A percentile compares a stretch with the other conserved stretches of the same genome.
phyloP scores from a whole-genome alignment of 2,888 invertebrate genomes.

The Hoplodrina ambigua region DNA sequence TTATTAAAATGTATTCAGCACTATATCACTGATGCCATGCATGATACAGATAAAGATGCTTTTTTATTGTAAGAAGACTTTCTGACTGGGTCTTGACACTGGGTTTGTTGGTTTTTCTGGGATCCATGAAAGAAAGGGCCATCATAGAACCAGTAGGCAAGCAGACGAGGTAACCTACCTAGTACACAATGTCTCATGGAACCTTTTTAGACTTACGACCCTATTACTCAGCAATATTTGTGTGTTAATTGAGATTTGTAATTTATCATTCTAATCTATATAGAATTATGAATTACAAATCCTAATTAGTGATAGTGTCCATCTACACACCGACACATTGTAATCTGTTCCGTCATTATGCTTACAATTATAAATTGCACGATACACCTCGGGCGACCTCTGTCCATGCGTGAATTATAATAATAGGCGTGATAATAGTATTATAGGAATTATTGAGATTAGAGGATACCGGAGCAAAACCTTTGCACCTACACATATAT shows the following conservation, averaged over 20 bases:
- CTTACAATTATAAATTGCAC: constrained; percentile 10
- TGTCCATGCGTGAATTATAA: constrained; percentile 23
- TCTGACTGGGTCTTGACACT: no score
- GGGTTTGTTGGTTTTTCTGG: no score
- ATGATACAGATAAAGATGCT: background rate
- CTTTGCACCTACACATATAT: background rate
- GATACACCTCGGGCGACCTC: constrained; percentile 39
- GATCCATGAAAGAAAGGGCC: no score
- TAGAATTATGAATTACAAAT: constrained; percentile 2
- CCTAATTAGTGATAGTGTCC: background rate
- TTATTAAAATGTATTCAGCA: background rate
- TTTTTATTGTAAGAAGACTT: background rate
- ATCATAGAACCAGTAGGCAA: no score
- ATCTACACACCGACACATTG: constrained; percentile 1
- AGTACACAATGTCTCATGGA: no score
- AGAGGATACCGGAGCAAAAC: background rate
- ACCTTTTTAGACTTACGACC: no score
- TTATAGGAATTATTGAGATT: background rate
- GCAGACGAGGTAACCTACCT: no score
- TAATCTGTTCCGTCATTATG: background rate
- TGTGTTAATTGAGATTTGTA: no score
- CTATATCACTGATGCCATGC: background rate
- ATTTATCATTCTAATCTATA: background rate
- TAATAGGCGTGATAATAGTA: constrained; percentile 23
- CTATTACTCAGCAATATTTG: background rate